Evolutionary conservation across 2,797 vertebrate genomes (phyloP).

Genomic region (Myotis planiceps): DNA sequence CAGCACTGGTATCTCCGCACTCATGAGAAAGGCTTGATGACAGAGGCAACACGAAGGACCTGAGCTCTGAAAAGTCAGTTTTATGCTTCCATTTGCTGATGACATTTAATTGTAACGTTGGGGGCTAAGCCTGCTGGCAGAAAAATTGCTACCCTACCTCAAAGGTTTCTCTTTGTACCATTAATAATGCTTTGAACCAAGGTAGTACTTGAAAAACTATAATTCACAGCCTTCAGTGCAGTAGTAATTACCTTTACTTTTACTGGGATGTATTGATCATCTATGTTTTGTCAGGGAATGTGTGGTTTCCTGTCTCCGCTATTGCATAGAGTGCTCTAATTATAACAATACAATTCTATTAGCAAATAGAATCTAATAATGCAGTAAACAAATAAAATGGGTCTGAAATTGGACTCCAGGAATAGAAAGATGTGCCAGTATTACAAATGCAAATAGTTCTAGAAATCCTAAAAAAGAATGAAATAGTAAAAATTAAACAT

Average conservation of each 20-base stretch:
- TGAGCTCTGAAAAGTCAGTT: constrained; percentile 34
- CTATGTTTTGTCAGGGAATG: neutral
- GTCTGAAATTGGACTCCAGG: constrained; percentile 5
- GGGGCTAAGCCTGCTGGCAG: neutral
- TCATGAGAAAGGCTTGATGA: neutral
- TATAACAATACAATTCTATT: neutral
- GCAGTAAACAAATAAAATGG: neutral
- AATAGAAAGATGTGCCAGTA: neutral
- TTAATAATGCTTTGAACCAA: neutral
- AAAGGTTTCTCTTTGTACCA: neutral
- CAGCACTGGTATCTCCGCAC: neutral
- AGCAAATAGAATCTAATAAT: neutral
- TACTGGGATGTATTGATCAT: neutral
- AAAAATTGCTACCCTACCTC: constrained; percentile 6
- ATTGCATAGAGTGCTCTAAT: neutral
- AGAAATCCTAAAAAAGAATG: neutral
- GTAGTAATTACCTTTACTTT: neutral
- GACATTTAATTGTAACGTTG: constrained; percentile 18
- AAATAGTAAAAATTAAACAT: neutral
- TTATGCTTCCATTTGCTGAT: neutral
- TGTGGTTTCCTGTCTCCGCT: neutral
- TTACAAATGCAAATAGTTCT: neutral
- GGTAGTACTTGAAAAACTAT: neutral
- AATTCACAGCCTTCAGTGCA: neutral
- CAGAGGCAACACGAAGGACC: neutral